Evolutionary conservation across 2,113 vertebrate genomes (phyloP), one percentile per base, ranked within the genome.

Genomic region (Callipepla californica): DNA sequence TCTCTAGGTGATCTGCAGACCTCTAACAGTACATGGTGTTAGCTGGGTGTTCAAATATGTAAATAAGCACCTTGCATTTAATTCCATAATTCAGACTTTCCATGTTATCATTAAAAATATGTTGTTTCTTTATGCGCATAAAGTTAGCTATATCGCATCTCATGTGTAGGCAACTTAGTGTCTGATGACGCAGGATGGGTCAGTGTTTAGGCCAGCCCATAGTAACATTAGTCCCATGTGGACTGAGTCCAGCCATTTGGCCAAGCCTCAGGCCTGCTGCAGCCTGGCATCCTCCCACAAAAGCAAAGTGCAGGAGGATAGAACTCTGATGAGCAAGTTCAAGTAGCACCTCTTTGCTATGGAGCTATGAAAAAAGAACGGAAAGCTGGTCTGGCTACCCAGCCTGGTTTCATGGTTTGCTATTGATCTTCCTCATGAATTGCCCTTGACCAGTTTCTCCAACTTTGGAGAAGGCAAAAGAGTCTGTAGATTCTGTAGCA

Each of bases 281-380:
- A 48, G 44, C 28, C 0, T 0, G 13, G 42, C 38, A 26, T 47
- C 42, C 14, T 42, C 30, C 76, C 38, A 48, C 26, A 48, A 55
- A 63, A 73, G 28, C 1, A 0, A 9, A 15, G 10, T 0, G 0
- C 13, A 15, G 28, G 7, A 1, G 30, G n/a, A 22, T 17, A 36
- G 38, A 26, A 40, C 76, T 80, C 0, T 22, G 26, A 26, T 1
- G 17, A 12, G 9, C 26, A 63, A 18, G 44, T 89, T 73, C 21
- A 80, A 68, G 19, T 53, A 65, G 26, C 0, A 3, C 6, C 55
- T 85, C 78, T 65, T 69, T 57, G 47, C 5, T 61, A n/a, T 16
- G 34, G 18, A 36, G 34, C 15, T 12, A 18, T 14, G 47, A n/a
- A 45, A 55, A 63, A 23, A 30, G 30, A 32, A 13, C 30, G 67